Conservation (phyloP, 1,140 invertebrate species). For the Atta cephalotes region DNA sequence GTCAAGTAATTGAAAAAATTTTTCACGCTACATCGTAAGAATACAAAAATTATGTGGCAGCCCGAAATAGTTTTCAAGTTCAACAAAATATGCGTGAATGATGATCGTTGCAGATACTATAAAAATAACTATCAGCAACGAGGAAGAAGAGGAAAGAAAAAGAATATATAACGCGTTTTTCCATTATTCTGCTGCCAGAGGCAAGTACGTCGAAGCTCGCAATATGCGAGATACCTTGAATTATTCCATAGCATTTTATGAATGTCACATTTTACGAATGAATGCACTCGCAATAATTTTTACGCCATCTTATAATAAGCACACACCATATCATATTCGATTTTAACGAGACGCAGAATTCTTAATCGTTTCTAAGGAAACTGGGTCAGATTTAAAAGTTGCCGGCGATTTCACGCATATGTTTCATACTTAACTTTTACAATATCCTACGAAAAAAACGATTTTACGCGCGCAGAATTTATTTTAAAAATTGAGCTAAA, state of each 20-base stretch:
- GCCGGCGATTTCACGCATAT: not conserved
- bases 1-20: not conserved
- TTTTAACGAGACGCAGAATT: conserved; percentile 51
- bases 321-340: conserved; percentile 55
- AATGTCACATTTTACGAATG: conserved; percentile 57
- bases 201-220: conserved; percentile 24
- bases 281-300: conserved; percentile 63
- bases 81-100: not conserved
- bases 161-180: conserved; percentile 4
- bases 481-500: too few relatives aligned
- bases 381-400: conserved; percentile 67
- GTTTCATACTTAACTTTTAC: not conserved
- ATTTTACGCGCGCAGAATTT: too few relatives aligned
- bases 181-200: conserved; percentile 24
- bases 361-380: conserved; percentile 68
- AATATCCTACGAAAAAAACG: not conserved
- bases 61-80: not conserved
- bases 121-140: conserved; percentile 2
- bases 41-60: not conserved
- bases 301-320: conserved; percentile 17
- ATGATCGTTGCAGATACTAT: not conserved
- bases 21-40: not conserved
- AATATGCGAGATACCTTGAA: conserved; percentile 60
- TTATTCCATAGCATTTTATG: conserved; percentile 43
- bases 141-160: not conserved